Conservation (phyloP, 2,797 vertebrate species). For the Spheniscus humboldti region DNA sequence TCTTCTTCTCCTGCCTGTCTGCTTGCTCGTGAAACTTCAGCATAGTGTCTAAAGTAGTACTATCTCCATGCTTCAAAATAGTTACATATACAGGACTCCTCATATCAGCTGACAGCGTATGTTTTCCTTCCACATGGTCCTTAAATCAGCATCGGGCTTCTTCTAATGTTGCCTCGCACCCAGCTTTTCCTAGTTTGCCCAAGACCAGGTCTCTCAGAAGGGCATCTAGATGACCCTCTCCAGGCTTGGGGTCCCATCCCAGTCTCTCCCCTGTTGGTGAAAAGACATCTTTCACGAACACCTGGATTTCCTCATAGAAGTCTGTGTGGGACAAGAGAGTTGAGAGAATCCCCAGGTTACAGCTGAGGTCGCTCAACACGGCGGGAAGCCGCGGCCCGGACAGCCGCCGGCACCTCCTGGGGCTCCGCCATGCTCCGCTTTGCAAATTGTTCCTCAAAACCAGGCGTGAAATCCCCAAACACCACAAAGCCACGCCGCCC, state of each 20-base stretch:
- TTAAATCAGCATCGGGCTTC: slow-evolving; percentile 94
- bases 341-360: slow-evolving; percentile 94
- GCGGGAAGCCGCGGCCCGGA: too few species aligned
- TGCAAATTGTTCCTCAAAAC: not conserved
- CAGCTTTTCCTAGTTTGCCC: slow-evolving; percentile 94
- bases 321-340: slow-evolving; percentile 96
- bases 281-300: slow-evolving; percentile 93
- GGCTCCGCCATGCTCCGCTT: not conserved
- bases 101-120: slow-evolving; percentile 88
- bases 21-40: slow-evolving; percentile 97
- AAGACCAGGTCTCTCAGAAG: slow-evolving; percentile 90
- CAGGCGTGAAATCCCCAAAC: not conserved
- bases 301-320: slow-evolving; percentile 95
- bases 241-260: slow-evolving; percentile 93
- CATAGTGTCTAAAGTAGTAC: slow-evolving; percentile 90
- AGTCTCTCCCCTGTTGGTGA: slow-evolving; percentile 91
- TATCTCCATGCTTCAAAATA: slow-evolving; percentile 93
- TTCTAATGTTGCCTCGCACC: slow-evolving; percentile 92
- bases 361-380: slow-evolving; percentile 99
- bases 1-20: slow-evolving; percentile 98
- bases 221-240: slow-evolving; percentile 96
- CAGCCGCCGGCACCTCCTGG: not conserved
- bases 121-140: slow-evolving; percentile 92
- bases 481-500: not conserved
- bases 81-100: slow-evolving; percentile 96